These are phyloP conservation scores for Drosophila kepulauana DNA, from an alignment of 1,140 invertebrate species.

Conservation along the genomic window DNA sequence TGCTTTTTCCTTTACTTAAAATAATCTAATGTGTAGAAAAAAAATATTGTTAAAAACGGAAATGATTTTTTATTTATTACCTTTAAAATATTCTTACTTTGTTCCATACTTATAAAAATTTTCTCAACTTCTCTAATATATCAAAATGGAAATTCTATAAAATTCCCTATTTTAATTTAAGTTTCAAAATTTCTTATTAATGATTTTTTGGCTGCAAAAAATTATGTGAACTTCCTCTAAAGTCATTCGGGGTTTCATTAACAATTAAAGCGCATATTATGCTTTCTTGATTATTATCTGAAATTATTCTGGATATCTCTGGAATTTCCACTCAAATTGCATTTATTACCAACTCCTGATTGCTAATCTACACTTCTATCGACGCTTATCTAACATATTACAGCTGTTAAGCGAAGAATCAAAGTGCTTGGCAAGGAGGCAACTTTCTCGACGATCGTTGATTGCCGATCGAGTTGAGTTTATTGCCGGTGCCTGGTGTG, in stretches of 20 bases:
- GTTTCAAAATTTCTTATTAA: too few species aligned
- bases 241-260: background rate
- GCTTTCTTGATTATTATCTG: background rate
- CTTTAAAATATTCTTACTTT: too few species aligned
- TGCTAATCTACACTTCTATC: conserved; percentile 1
- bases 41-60: too few species aligned
- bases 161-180: too few species aligned
- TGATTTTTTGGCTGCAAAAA: too few species aligned
- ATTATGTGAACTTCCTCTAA: background rate
- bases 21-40: too few species aligned
- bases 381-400: conserved; percentile 17
- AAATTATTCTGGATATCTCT: background rate
- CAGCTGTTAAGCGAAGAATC: conserved; percentile 11
- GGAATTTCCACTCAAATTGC: background rate
- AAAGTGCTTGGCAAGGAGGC: conserved; percentile 11
- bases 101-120: too few species aligned
- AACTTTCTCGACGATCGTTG: conserved; percentile 30
- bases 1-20: too few species aligned
- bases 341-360: conserved; percentile 6
- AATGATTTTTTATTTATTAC: too few species aligned
- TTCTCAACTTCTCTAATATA: too few species aligned
- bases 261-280: background rate
- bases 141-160: too few species aligned
- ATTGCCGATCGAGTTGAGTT: conserved; percentile 22
- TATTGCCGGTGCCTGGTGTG: conserved; percentile 7